Evolutionary conservation across 2,888 invertebrate genomes (phyloP).

Genomic region (Aspidiotus rigidus): DNA sequence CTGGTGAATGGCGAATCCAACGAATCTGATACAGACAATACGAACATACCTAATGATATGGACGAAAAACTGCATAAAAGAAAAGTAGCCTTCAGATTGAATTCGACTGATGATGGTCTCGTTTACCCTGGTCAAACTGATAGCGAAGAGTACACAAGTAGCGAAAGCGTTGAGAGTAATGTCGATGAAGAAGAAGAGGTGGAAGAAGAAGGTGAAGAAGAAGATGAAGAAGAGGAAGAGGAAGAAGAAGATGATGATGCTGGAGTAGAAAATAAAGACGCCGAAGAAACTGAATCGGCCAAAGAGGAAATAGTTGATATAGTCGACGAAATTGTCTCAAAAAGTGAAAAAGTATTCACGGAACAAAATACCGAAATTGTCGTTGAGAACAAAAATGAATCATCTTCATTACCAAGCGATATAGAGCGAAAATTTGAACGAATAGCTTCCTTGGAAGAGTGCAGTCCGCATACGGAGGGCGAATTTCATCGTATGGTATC

Average conservation of each 20-base stretch:
- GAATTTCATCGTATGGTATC: conserved; percentile 47
- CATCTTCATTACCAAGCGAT: conserved; percentile 10
- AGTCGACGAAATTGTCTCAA: too few relatives aligned
- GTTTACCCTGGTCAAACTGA: conserved; percentile 35
- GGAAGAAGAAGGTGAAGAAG: conserved; percentile 14
- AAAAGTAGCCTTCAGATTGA: conserved; percentile 46
- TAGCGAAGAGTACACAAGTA: conserved; percentile 28
- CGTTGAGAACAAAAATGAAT: neutral
- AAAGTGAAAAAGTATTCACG: too few relatives aligned
- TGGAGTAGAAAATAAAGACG: neutral
- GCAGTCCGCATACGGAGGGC: conserved; percentile 36
- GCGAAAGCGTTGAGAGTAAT: conserved; percentile 16
- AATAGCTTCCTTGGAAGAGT: conserved; percentile 47
- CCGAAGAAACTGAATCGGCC: conserved; percentile 3
- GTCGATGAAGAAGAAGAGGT: conserved; percentile 8
- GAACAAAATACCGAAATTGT: neutral
- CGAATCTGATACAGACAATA: conserved; percentile 40
- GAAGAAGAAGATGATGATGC: conserved; percentile 5
- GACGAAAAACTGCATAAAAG: conserved; percentile 38
- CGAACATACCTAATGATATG: conserved; percentile 39
- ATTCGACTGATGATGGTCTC: conserved; percentile 43
- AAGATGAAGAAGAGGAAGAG: conserved; percentile 1
- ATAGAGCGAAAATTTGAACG: conserved; percentile 48
- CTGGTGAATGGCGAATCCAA: neutral
- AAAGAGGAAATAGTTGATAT: neutral